phyloP scores from a whole-genome alignment of 2,113 vertebrate genomes.

The Canis aureus region DNA sequence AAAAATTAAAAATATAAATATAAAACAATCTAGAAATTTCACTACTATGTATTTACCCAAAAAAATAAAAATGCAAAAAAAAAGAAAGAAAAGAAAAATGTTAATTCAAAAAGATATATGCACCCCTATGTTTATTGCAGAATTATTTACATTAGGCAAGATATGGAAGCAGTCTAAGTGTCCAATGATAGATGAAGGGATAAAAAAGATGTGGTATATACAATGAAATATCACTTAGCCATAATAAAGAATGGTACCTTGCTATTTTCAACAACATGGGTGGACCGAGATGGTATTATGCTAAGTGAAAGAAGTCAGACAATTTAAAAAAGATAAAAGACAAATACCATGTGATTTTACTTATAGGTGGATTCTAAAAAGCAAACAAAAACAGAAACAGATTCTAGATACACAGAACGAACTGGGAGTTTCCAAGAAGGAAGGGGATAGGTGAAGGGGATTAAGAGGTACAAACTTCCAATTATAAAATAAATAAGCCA shows the following conservation, averaged over 20 bases:
- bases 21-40: neutral
- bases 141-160: neutral
- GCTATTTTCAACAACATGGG: neutral
- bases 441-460: neutral
- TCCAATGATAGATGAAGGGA: neutral
- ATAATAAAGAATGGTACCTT: neutral
- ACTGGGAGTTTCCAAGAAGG: neutral
- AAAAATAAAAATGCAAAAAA: neutral
- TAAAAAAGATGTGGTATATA: neutral
- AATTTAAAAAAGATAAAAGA: neutral
- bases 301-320: neutral
- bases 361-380: neutral
- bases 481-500: neutral
- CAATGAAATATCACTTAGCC: neutral
- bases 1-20: neutral
- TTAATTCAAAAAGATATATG: neutral
- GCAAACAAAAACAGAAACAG: neutral
- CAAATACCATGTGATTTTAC: neutral
- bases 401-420: neutral
- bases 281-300: neutral
- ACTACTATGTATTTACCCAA: neutral
- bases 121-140: neutral
- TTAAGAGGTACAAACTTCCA: neutral
- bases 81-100: neutral
- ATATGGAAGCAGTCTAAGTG: neutral